These are phyloP conservation scores for Microchrysa polita DNA, from an alignment of 2,888 invertebrate species.

Conservation along the genomic window DNA sequence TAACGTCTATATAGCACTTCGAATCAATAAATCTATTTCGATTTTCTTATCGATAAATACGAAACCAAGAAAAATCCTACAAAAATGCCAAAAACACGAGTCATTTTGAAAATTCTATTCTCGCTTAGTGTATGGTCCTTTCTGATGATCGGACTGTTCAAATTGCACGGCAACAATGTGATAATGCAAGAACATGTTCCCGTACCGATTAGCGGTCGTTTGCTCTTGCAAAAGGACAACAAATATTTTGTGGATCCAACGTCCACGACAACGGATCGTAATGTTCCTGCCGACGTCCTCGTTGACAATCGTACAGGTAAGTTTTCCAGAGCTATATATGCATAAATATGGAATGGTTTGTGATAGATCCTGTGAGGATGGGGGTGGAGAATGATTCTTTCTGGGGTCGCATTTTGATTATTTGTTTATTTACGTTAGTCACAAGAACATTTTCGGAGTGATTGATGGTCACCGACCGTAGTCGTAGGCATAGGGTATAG, in stretches of 20 bases:
- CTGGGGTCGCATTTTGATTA: background rate
- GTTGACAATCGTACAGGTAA: constrained; percentile 64
- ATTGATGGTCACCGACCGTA: constrained; percentile 14
- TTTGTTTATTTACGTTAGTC: background rate
- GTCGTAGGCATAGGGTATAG: background rate
- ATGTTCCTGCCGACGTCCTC: constrained; percentile 63
- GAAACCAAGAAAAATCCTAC: background rate
- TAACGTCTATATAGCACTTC: background rate
- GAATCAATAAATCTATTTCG: background rate
- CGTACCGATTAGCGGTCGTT: constrained; percentile 61
- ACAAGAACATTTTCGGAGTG: constrained; percentile 11
- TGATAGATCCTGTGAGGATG: too few species aligned
- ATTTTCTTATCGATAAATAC: constrained; percentile 6
- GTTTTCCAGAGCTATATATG: constrained; percentile 35
- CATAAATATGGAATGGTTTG: background rate
- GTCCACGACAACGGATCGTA: constrained; percentile 64
- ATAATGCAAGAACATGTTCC: constrained; percentile 61
- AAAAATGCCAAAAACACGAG: constrained; percentile 62
- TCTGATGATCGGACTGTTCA: constrained; percentile 63
- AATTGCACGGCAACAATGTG: constrained; percentile 62
- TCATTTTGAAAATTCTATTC: constrained; percentile 63
- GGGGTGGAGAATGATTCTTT: too few species aligned
- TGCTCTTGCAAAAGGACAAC: constrained; percentile 63
- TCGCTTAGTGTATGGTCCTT: constrained; percentile 65
- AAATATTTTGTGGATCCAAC: constrained; percentile 58